Evolutionary conservation across 2,888 invertebrate genomes (phyloP).

Genomic region (Agapetus fuscipes): DNA sequence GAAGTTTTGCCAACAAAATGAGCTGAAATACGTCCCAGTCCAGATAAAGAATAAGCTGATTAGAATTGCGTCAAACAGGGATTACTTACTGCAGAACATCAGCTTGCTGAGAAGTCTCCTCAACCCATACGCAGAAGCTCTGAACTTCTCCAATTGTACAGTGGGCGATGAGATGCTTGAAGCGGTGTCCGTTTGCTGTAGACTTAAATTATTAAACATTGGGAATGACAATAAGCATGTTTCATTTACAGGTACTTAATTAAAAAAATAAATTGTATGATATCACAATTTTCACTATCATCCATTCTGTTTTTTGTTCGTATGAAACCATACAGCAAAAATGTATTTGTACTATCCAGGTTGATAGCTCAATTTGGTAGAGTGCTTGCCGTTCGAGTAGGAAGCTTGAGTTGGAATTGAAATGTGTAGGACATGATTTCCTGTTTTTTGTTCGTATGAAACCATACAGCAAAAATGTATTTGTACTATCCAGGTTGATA

Average conservation of each 20-base stretch:
- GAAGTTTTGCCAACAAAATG: neutral
- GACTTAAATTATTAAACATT: slow-evolving; percentile 25
- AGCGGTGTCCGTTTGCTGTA: slow-evolving; percentile 24
- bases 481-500: no score
- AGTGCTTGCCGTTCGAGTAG: no score
- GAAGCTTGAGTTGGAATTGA: no score
- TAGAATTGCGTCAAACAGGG: slow-evolving; percentile 7
- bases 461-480: no score
- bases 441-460: no score
- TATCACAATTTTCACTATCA: neutral
- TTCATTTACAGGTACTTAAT: neutral
- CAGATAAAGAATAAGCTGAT: slow-evolving; percentile 8
- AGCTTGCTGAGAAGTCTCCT: slow-evolving; percentile 23
- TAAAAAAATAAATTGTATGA: neutral
- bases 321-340: no score
- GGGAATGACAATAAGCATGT: neutral
- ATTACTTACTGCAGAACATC: slow-evolving; percentile 8
- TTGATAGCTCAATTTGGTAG: no score
- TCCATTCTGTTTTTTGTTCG: no score
- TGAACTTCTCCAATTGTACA: slow-evolving; percentile 27
- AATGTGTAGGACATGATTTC: no score
- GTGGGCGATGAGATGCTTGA: slow-evolving; percentile 28
- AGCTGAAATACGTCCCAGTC: slow-evolving; percentile 1
- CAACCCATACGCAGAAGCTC: slow-evolving; percentile 24
- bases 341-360: no score